phyloP scores from a whole-genome alignment of 2,888 invertebrate genomes.

The Morpho helenor region DNA sequence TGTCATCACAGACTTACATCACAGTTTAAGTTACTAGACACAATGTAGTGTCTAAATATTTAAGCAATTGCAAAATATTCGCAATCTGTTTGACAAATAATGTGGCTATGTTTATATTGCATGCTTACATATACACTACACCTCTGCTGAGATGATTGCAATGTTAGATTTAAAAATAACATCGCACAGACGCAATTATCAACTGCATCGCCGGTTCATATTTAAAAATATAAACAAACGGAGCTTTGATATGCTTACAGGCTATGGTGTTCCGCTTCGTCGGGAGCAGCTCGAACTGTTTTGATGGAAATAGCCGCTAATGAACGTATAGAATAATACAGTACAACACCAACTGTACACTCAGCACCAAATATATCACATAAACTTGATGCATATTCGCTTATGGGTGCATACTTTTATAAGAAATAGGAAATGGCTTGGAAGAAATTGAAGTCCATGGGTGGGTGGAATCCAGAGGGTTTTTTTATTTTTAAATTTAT shows the following conservation, averaged over 20 bases:
- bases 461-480: no score
- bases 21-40: no score
- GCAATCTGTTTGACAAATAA: no score
- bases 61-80: no score
- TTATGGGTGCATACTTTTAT: background rate
- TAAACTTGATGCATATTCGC: background rate
- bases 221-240: conserved; percentile 27
- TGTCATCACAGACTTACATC: no score
- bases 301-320: conserved; percentile 53
- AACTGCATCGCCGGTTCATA: conserved; percentile 21
- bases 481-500: no score
- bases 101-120: no score
- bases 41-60: no score
- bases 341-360: background rate
- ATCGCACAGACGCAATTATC: background rate
- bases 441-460: no score
- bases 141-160: background rate
- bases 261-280: conserved; percentile 40
- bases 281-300: conserved; percentile 34
- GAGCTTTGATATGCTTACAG: conserved; percentile 33
- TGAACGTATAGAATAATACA: conserved; percentile 43
- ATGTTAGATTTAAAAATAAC: conserved; percentile 1
- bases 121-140: background rate
- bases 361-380: background rate
- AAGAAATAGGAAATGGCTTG: no score